Base-by-base conservation (phyloP, 2,113 vertebrate species). In the Seriola dumerili region DNA sequence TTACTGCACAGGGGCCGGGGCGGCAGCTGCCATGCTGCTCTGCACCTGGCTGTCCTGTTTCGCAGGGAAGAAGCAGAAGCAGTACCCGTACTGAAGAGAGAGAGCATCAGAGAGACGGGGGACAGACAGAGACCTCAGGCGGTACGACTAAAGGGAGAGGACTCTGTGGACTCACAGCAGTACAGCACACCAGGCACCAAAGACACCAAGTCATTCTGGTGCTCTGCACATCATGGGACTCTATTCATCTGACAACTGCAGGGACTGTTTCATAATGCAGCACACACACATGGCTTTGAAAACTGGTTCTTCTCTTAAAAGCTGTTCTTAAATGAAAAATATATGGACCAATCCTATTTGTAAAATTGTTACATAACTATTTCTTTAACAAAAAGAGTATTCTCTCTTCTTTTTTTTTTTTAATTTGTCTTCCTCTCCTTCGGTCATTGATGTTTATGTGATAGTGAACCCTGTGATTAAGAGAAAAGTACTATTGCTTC, bases 31-130 rank as follows among this genome's bases (percentile, higher is more conserved):
- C 85, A 96, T 99, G 96, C 93, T 99, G 85, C 92, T 99, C 81
- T 99, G 98, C 90, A 97, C 97, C 3, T 98, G 97, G 97, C 91
- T 99, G 64, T 97, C 98, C 61, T 99, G 98, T 92, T 99, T 98
- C 76, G 97, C 98, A 0, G 98, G 98, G 80, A 99, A 99, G 94
- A 99, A 97, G 84, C 97, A 98, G 95, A 99, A 99, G 92, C 97
- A 98, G 12, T 99, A 99, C 85, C 98, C 98, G 0, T 99, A 99
- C 92, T 99, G 96, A 97, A 73, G 65, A 93, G 23, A 58, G 29
- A 29, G 34, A 72, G 80, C 61, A 12, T 25, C 0, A 0, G 68
- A 57, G 50, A 55, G 72, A 76, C 17, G 25, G 55, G 55, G 23
- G 62, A 71, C 65, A 6, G 80, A 48, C 58, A 1, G 84, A 81